Evolutionary conservation across 2,113 vertebrate species (phyloP).

Genomic region (Salvelinus fontinalis): DNA sequence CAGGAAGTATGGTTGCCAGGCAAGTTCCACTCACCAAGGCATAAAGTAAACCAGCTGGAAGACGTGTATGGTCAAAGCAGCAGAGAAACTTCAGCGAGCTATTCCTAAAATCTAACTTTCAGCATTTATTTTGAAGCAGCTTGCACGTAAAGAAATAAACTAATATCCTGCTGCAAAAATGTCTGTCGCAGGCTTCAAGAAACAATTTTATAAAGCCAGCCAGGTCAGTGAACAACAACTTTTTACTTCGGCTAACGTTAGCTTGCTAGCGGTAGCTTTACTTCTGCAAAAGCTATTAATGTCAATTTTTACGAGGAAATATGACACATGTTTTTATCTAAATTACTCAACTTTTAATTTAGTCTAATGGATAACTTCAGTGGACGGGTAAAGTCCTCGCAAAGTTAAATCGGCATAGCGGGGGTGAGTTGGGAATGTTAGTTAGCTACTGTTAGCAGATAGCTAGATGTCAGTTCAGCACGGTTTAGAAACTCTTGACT

Average conservation of each 20-base stretch:
- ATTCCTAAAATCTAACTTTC: background rate
- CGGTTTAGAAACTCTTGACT: background rate
- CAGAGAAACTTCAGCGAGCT: background rate
- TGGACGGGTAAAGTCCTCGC: background rate
- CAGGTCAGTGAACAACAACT: conserved; percentile 77
- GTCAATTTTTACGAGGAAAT: background rate
- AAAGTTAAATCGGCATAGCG: background rate
- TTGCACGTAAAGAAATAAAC: background rate
- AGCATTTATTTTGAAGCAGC: background rate
- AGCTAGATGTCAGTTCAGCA: background rate
- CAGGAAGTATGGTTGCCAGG: no score
- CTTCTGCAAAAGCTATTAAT: no score
- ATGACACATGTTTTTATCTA: background rate
- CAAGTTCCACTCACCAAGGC: conserved; percentile 47
- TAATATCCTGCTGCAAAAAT: conserved; percentile 68
- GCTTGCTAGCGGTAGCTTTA: background rate
- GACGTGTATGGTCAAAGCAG: background rate
- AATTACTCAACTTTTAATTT: background rate
- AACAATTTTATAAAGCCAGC: conserved; percentile 96
- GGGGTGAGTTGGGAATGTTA: background rate
- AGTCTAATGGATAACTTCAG: background rate
- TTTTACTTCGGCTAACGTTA: background rate
- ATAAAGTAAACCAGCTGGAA: background rate
- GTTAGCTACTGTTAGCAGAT: background rate
- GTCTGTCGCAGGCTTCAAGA: conserved; percentile 94